These are phyloP conservation scores for Litocranius walleri DNA, from an alignment of 2,113 vertebrate species.

Conservation along the genomic window DNA sequence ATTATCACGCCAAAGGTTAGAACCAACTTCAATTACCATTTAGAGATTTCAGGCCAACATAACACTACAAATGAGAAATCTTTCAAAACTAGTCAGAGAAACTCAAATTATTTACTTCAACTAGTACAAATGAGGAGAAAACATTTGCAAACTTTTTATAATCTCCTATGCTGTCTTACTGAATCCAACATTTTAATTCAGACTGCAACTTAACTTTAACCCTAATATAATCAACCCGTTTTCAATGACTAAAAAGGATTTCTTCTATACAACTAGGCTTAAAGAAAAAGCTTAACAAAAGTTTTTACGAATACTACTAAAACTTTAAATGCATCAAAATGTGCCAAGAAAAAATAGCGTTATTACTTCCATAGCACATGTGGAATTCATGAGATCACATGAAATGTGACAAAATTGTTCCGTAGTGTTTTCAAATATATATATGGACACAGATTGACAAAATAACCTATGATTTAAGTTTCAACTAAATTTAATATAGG, in stretches of 20 bases:
- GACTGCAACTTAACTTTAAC: not conserved
- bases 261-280: not conserved
- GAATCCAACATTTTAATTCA: not conserved
- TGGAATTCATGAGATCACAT: not conserved
- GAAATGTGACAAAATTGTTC: not conserved
- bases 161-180: not conserved
- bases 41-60: not conserved
- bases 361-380: not conserved
- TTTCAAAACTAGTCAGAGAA: not conserved
- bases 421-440: not conserved
- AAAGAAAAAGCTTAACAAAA: not conserved
- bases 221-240: not conserved
- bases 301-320: not conserved
- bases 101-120: not conserved
- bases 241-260: not conserved
- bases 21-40: not conserved
- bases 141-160: not conserved
- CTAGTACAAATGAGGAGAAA: not conserved
- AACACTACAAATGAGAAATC: not conserved
- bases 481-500: conserved; percentile 2
- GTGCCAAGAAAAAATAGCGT: not conserved
- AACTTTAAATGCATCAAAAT: not conserved
- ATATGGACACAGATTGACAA: not conserved
- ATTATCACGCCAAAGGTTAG: not conserved
- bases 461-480: not conserved